Evolutionary conservation across 2,888 invertebrate species (phyloP).

Genomic region (Smittia sp.): DNA sequence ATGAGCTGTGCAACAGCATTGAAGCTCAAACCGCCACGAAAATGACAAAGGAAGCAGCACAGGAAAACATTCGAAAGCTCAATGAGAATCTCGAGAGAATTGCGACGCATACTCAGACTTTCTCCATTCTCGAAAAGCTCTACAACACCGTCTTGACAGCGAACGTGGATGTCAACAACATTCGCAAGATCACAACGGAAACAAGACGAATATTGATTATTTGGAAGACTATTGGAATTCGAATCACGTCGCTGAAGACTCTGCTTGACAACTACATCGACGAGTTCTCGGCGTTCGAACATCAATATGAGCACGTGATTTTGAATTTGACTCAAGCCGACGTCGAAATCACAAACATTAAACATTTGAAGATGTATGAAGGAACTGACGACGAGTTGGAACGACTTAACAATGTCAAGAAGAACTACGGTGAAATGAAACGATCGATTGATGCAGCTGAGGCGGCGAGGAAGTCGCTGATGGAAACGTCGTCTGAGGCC

Average conservation of each 20-base stretch:
- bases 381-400: slow-evolving; percentile 46
- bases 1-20: slow-evolving; percentile 28
- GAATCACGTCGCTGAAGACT: slow-evolving; percentile 53
- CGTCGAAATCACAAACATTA: slow-evolving; percentile 66
- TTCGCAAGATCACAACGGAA: slow-evolving; percentile 23
- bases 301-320: slow-evolving; percentile 20
- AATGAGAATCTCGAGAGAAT: slow-evolving; percentile 7
- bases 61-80: neutral
- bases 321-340: slow-evolving; percentile 70
- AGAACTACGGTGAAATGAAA: slow-evolving; percentile 58
- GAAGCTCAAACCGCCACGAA: neutral
- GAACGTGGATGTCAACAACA: slow-evolving; percentile 37
- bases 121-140: slow-evolving; percentile 31
- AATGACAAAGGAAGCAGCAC: neutral
- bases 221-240: slow-evolving; percentile 57
- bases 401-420: slow-evolving; percentile 55
- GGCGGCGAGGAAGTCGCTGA: slow-evolving; percentile 59
- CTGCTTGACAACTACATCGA: slow-evolving; percentile 48
- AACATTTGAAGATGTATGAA: slow-evolving; percentile 58
- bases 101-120: neutral
- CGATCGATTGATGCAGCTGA: slow-evolving; percentile 59
- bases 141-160: slow-evolving; percentile 38
- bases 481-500: slow-evolving; percentile 58
- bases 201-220: slow-evolving; percentile 45
- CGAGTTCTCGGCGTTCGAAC: slow-evolving; percentile 42